These are phyloP conservation scores for Mythimna ferrago DNA, from an alignment of 2,888 invertebrate genomes.

Conservation along the genomic window DNA sequence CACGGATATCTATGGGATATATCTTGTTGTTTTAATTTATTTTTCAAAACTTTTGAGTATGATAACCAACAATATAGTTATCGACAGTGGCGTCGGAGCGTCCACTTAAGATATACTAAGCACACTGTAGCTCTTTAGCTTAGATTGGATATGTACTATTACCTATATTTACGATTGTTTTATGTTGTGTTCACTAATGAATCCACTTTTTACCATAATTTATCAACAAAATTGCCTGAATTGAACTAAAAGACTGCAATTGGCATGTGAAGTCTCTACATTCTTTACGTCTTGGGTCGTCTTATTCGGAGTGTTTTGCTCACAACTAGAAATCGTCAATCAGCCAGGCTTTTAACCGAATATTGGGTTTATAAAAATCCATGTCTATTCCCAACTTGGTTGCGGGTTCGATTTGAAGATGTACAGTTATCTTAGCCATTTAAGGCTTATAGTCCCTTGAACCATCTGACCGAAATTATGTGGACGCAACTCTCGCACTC, in stretches of 20 bases:
- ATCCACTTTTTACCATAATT: not conserved
- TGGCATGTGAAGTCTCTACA: not conserved
- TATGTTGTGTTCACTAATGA: not conserved
- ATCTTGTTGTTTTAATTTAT: not conserved
- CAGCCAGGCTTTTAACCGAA: not conserved
- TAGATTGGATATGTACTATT: not conserved
- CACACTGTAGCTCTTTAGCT: not conserved
- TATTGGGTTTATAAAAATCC: not conserved
- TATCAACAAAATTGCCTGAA: too few species aligned
- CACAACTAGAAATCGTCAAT: not conserved
- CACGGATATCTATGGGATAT: too few species aligned
- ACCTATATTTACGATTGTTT: not conserved
- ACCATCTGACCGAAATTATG: too few species aligned
- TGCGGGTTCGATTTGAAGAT: not conserved
- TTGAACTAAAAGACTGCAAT: not conserved
- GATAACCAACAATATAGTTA: not conserved
- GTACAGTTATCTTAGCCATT: too few species aligned
- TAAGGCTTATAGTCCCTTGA: too few species aligned
- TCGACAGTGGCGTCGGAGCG: not conserved
- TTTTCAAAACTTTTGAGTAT: not conserved
- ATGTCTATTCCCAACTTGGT: not conserved
- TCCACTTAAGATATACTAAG: not conserved
- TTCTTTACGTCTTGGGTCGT: too few species aligned
- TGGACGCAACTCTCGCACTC: too few species aligned
- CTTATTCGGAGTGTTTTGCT: too few species aligned